These are phyloP conservation scores for Venusia cambrica DNA, from an alignment of 2,888 invertebrate genomes.

Conservation along the genomic window DNA sequence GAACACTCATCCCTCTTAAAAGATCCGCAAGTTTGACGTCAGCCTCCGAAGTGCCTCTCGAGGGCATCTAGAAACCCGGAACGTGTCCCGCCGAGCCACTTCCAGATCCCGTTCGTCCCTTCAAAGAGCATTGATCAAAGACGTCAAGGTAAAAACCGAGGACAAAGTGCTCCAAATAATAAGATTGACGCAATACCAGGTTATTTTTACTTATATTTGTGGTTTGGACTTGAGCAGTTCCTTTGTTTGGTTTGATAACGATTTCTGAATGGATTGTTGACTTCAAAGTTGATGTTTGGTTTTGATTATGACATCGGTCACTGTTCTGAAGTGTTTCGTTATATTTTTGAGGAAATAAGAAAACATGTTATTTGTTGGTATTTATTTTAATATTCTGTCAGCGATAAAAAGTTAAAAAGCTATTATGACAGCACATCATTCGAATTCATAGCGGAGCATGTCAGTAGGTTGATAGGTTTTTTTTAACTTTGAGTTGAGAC, in stretches of 20 bases:
- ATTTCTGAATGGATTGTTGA: conserved; percentile 48
- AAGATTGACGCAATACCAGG: conserved; percentile 31
- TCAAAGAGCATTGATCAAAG: conserved; percentile 59
- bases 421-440: no score
- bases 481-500: no score
- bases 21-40: conserved; percentile 58
- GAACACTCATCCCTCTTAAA: conserved; percentile 42
- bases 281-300: conserved; percentile 36
- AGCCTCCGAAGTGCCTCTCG: conserved; percentile 44
- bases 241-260: conserved; percentile 41
- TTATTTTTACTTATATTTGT: conserved; percentile 36
- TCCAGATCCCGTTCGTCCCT: conserved; percentile 32
- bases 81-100: conserved; percentile 57
- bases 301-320: conserved; percentile 39
- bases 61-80: conserved; percentile 37
- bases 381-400: no score
- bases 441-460: no score
- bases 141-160: conserved; percentile 29
- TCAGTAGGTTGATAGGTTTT: no score
- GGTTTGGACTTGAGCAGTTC: conserved; percentile 50
- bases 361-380: no score
- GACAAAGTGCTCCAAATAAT: conserved; percentile 21
- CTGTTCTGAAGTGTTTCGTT: conserved; percentile 17
- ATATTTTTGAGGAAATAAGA: no score
- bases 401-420: no score